Base-by-base conservation (phyloP, 2,888 invertebrate species). In the Dilophus febrilis region DNA sequence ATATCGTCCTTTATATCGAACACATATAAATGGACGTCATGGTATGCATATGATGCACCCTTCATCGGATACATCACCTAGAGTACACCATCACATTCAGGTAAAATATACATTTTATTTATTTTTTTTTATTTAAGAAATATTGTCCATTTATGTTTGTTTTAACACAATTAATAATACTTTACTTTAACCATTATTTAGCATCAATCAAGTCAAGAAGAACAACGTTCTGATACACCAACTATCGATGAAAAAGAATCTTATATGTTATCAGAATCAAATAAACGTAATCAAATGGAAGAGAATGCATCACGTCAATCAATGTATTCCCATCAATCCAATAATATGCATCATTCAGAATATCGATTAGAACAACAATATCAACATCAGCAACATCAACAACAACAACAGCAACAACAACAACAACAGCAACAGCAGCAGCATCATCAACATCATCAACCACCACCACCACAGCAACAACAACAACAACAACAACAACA, bases 201-300 rank as follows among this genome's bases (percentile, higher is more conserved):
- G 32, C 16, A 32, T 32, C 35, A 35, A 26, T 35, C 42, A 30
- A 19, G 16, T 16, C 31, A 65, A 13, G 77, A 77, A 55, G 78
- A 77, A 51, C n/a, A n/a, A n/a, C 66, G 78, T 36, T 71, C 78
- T 1, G 75, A 74, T 36, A 80, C 81, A 8, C 80, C 81, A 2
- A 80, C 80, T 1, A 70, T 79, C 37, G 77, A 77, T 51, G 76
- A 77, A 56, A 61, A 64, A 13, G 62, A 48, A 35, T 40, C 48
- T 33, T 46, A 49, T 22, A 52, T 50, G 44, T 35, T 35, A 53
- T 10, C 32, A 3, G 53, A 53, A 16, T 48, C 50, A 26, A n/a
- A n/a, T n/a, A 47, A 55, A 35, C 17, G 19, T 22, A 44, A 40
- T 45, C 44, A 29, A 42, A 35, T 36, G 30, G 35, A 30, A 26